phyloP scores from a whole-genome alignment of 53 echinoderm and acorn worm genomes.

The Crossaster papposus region DNA sequence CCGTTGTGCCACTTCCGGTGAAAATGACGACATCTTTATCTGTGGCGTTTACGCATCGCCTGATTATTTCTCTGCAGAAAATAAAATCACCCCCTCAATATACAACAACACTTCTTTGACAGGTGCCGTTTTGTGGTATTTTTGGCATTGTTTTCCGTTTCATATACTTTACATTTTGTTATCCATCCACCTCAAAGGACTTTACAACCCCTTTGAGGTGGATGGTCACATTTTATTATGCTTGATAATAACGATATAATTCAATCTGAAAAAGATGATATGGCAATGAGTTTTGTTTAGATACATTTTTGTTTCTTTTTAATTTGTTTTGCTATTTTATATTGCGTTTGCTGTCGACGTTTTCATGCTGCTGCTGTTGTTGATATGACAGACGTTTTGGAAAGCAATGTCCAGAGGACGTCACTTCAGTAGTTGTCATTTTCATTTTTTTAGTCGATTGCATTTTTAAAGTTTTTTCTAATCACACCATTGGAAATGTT shows the following conservation, averaged over 20 bases:
- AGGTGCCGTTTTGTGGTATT: background rate
- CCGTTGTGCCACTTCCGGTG: conserved; percentile 95
- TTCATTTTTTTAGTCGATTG: background rate
- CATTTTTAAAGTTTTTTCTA: background rate
- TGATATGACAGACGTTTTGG: too few relatives aligned
- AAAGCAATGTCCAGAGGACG: too few relatives aligned
- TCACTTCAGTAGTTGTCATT: too few relatives aligned
- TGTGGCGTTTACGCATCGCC: conserved; percentile 81
- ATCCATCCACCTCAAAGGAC: too few relatives aligned
- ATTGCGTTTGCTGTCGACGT: too few relatives aligned
- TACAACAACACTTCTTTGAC: too few relatives aligned
- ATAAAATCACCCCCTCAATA: background rate
- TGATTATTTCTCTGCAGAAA: conserved; percentile 82
- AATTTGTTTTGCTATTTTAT: too few relatives aligned
- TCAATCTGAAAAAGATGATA: background rate
- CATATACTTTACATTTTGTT: too few relatives aligned
- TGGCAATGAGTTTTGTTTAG: background rate
- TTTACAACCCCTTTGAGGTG: too few relatives aligned
- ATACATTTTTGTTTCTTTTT: background rate
- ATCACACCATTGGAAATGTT: background rate
- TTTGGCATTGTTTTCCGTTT: background rate
- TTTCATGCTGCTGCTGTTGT: background rate
- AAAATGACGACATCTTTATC: conserved; percentile 86
- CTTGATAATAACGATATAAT: background rate
- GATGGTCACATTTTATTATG: too few relatives aligned